phyloP scores from a whole-genome alignment of 1,140 invertebrate genomes.

The Drosophila bocqueti region DNA sequence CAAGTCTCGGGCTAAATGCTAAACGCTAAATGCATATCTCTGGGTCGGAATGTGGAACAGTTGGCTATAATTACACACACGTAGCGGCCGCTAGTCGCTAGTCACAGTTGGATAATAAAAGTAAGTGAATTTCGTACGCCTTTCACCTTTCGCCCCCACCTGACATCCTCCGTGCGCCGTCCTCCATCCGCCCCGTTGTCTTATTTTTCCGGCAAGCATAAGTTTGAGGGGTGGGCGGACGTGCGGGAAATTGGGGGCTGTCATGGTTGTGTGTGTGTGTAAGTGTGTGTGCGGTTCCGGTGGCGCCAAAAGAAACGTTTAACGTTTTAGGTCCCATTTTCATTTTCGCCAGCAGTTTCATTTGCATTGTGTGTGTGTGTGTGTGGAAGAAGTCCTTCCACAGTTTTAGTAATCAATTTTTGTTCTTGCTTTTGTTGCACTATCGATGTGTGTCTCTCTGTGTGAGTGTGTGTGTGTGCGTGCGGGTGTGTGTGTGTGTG shows the following conservation, averaged over 20 bases:
- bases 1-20: constrained; percentile 24
- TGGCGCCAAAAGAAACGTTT: constrained; percentile 59
- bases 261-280: neutral
- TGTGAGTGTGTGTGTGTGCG: constrained; percentile 3
- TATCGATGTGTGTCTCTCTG: constrained; percentile 45
- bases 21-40: constrained; percentile 51
- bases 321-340: constrained; percentile 49
- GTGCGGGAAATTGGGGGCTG: neutral
- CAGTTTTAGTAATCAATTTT: constrained; percentile 63
- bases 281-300: constrained; percentile 10
- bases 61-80: constrained; percentile 57
- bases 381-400: constrained; percentile 43
- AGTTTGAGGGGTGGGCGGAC: constrained; percentile 12
- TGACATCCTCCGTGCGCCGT: neutral
- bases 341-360: constrained; percentile 47
- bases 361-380: constrained; percentile 37
- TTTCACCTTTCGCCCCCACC: constrained; percentile 12
- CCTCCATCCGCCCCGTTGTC: constrained; percentile 9
- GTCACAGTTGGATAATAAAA: constrained; percentile 29
- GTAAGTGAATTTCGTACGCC: constrained; percentile 48
- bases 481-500: constrained; percentile 2
- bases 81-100: neutral
- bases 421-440: constrained; percentile 53
- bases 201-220: constrained; percentile 26
- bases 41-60: constrained; percentile 51